Percentiles rank a stretch among this genome's conserved stretches.
phyloP scores from a whole-genome alignment of 2,113 vertebrate species.

The Nibea coibor region DNA sequence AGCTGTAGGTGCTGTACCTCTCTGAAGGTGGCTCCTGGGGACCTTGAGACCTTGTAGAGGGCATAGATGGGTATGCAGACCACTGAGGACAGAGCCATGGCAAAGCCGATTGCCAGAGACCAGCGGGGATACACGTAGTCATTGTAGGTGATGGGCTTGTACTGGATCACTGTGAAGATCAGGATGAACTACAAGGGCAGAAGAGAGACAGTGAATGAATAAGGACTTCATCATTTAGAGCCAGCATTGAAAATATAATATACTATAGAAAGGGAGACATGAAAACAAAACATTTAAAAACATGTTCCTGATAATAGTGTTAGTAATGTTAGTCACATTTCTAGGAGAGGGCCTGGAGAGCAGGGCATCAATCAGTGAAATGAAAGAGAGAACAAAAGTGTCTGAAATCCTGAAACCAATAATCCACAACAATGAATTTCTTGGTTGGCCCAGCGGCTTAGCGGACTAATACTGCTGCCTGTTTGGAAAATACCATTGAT shows the following conservation, averaged over 20 bases:
- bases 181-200: slow-evolving; percentile 91
- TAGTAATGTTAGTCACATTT: slow-evolving; percentile 13
- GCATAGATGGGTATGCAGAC: slow-evolving; percentile 96
- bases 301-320: slow-evolving; percentile 1
- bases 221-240: not conserved
- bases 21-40: slow-evolving; percentile 91
- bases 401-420: slow-evolving; percentile 58
- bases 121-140: slow-evolving; percentile 92
- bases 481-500: slow-evolving; percentile 67
- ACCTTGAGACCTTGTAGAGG: slow-evolving; percentile 89
- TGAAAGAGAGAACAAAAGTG: slow-evolving; percentile 53
- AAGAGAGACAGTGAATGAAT: not conserved
- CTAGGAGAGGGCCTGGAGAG: slow-evolving; percentile 15
- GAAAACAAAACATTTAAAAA: too few relatives aligned
- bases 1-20: slow-evolving; percentile 83
- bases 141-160: slow-evolving; percentile 96
- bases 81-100: slow-evolving; percentile 96
- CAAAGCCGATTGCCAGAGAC: slow-evolving; percentile 94
- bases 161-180: slow-evolving; percentile 98
- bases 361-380: slow-evolving; percentile 44
- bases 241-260: not conserved
- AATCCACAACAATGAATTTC: slow-evolving; percentile 74
- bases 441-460: slow-evolving; percentile 67
- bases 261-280: too few relatives aligned
- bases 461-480: slow-evolving; percentile 52